Conservation (phyloP, 2,113 vertebrate genomes). For the Macheiramphus alcinus region DNA sequence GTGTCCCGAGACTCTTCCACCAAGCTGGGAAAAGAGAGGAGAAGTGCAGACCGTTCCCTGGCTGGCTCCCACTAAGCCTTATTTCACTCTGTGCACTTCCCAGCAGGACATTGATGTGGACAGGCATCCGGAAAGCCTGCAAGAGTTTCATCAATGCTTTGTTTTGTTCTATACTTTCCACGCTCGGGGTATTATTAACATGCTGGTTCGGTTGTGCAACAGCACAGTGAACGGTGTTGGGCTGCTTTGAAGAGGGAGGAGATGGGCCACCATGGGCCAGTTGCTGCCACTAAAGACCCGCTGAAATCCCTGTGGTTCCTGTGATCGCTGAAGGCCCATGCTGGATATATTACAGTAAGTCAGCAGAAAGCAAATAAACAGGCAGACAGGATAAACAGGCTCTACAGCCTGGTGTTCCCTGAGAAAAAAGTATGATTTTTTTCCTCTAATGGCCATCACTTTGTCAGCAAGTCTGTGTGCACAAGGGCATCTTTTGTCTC, state of each 20-base stretch:
- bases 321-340: neutral
- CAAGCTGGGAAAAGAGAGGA: neutral
- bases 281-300: neutral
- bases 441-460: neutral
- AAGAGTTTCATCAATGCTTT: neutral
- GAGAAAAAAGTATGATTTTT: neutral
- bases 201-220: neutral
- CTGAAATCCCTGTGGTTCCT: neutral
- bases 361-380: slow-evolving; percentile 30
- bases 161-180: neutral
- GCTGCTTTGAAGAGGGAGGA: slow-evolving; percentile 4
- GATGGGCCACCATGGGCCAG: neutral
- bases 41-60: neutral
- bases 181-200: neutral
- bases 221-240: fast-evolving
- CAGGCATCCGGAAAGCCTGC: slow-evolving; percentile 12
- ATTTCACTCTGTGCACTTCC: neutral
- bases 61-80: neutral
- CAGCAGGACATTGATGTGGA: neutral
- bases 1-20: neutral
- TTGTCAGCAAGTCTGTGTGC: neutral
- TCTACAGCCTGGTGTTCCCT: neutral
- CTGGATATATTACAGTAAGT: neutral
- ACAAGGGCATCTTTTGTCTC: neutral
- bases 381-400: slow-evolving; percentile 11